These are phyloP conservation scores for Troides helena DNA, from an alignment of 2,888 invertebrate genomes.

Conservation along the genomic window DNA sequence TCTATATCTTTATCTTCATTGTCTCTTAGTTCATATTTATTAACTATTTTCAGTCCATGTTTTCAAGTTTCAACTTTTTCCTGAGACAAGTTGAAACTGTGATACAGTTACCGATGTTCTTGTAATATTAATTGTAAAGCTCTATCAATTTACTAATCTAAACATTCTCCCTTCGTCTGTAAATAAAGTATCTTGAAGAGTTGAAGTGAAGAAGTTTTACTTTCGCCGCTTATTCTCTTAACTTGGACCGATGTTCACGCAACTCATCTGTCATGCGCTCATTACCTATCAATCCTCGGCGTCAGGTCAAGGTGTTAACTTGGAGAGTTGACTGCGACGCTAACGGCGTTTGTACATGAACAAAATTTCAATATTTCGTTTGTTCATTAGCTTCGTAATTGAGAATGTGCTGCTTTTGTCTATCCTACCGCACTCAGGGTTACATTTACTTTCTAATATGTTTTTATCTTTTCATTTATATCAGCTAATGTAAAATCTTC, in stretches of 20 bases:
- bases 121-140: no score
- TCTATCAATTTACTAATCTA: no score
- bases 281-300: conserved; percentile 32
- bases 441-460: neutral
- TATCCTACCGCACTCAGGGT: neutral
- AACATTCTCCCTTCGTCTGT: no score
- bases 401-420: neutral
- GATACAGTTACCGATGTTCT: no score
- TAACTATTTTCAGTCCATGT: no score
- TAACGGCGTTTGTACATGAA: conserved; percentile 3
- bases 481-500: no score
- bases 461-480: neutral
- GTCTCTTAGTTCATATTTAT: no score
- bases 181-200: neutral
- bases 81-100: no score
- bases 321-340: conserved; percentile 24
- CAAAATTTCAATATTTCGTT: conserved; percentile 7
- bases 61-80: no score
- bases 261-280: conserved; percentile 30
- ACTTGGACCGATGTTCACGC: conserved; percentile 4
- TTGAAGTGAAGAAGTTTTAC: neutral
- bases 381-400: neutral
- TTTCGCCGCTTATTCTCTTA: conserved; percentile 6
- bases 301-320: conserved; percentile 34
- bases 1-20: no score